phyloP scores from a whole-genome alignment of 1,140 invertebrate genomes.

The Melipona quadrifasciata region DNA sequence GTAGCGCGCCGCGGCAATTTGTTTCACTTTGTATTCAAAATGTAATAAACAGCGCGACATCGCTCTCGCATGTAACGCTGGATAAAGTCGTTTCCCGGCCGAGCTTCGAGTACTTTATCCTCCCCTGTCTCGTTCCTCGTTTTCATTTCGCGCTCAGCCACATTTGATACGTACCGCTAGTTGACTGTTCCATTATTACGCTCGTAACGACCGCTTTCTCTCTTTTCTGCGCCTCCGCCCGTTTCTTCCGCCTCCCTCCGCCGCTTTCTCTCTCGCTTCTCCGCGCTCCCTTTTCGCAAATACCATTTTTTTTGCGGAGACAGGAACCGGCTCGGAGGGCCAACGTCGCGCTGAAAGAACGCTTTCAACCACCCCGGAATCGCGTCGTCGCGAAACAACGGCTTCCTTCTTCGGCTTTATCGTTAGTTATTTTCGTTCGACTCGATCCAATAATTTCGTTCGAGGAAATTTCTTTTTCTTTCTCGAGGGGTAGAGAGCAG shows the following conservation, averaged over 20 bases:
- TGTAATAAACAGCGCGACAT: conserved; percentile 30
- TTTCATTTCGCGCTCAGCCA: conserved; percentile 19
- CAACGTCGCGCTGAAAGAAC: background rate
- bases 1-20: conserved; percentile 30
- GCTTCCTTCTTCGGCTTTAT: background rate
- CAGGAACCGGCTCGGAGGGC: background rate
- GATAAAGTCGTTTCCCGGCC: conserved; percentile 25
- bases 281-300: background rate
- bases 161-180: conserved; percentile 28
- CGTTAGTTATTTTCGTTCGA: background rate
- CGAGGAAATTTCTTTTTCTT: background rate
- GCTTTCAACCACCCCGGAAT: background rate
- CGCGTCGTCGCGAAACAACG: background rate
- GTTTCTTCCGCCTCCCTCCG: background rate
- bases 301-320: background rate
- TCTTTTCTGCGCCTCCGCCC: too few relatives aligned
- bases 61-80: background rate
- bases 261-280: background rate
- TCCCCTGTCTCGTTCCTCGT: background rate
- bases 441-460: background rate
- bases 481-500: background rate
- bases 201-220: background rate
- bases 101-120: conserved; percentile 30
- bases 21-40: conserved; percentile 47
- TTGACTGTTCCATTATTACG: conserved; percentile 38